Evolutionary conservation across 2,888 invertebrate genomes (phyloP), one percentile per base, ranked within the genome.

Genomic region (Aproaerema taeniolella): DNA sequence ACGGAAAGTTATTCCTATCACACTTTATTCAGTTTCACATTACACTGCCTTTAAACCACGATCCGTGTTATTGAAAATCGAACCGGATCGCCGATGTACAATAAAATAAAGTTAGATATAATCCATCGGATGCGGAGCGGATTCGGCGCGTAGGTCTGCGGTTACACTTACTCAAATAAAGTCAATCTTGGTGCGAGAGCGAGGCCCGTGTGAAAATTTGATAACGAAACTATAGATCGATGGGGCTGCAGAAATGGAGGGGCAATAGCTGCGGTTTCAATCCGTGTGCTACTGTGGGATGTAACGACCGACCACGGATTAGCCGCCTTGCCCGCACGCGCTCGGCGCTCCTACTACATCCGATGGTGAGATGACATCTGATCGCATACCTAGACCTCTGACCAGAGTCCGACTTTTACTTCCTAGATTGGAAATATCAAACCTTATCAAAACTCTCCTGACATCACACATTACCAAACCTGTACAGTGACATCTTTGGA

Each of bases 151-250:
- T 75, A 77, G 55, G 46, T 47, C 62, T 86, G 85, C 67, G 85
- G 85, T 86, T 75, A 68, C 66, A 80, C 80, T 82, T 83, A 68
- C 76, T 79, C 81, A 85, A 85, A 85, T 86, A 86, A 80, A 85
- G 79, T 79, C 83, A 78, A 85, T 85, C 82, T 85, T 71, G 80
- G 72, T 65, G 73, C 67, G 50, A 58, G 61, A 57, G 55, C 63
- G 61, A 58, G 68, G 68, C 61, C 69, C 82, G 85, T 86, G 85
- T 86, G 85, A 86, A 86, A 86, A 85, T 83, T 86, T 83, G 85
- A 85, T 85, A 82, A 83, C 82, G 71, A 79, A 83, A 71, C 81
- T 76, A 81, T 75, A 71, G 81, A 83, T 79, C 81, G 79, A 77
- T 73, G 73, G 73, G 76, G 69, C 77, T 81, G 81, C 74, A 76